phyloP scores from a whole-genome alignment of 1,140 invertebrate species.

The Propsilocerus akamusi region DNA sequence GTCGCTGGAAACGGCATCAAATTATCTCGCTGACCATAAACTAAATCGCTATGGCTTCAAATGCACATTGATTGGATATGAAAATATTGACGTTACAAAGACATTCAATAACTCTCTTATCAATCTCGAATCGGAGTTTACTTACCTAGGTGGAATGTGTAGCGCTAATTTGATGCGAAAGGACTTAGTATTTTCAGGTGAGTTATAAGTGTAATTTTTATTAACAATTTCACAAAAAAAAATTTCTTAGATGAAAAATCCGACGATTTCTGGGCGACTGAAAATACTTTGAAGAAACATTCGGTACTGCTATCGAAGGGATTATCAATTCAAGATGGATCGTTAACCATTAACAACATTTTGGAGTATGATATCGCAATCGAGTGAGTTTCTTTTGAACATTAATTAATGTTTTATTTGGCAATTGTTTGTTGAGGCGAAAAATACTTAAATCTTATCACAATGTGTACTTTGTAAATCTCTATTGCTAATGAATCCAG shows the following conservation, averaged over 20 bases:
- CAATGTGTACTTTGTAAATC: neutral
- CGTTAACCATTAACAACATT: constrained; percentile 74
- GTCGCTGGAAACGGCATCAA: constrained; percentile 84
- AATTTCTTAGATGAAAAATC: constrained; percentile 45
- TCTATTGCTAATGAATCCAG: neutral
- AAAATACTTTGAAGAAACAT: constrained; percentile 57
- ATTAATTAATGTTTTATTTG: neutral
- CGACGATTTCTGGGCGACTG: constrained; percentile 47
- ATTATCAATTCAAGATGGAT: constrained; percentile 61
- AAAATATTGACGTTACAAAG: constrained; percentile 33
- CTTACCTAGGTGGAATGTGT: constrained; percentile 81
- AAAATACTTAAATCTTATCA: neutral
- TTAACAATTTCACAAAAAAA: constrained; percentile 4
- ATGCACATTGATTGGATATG: constrained; percentile 81
- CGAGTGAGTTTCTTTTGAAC: constrained; percentile 56
- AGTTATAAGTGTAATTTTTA: constrained; percentile 27
- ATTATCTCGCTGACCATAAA: constrained; percentile 86
- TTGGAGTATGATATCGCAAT: constrained; percentile 76
- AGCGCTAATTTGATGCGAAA: constrained; percentile 73
- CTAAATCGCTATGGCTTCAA: constrained; percentile 72
- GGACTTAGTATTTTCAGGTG: constrained; percentile 54
- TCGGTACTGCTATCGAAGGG: constrained; percentile 67
- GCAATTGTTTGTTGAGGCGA: neutral
- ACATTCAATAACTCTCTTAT: constrained; percentile 31
- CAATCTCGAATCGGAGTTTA: constrained; percentile 75